Base-by-base conservation (phyloP, 1,140 invertebrate species). In the Bradynema listronoti region DNA sequence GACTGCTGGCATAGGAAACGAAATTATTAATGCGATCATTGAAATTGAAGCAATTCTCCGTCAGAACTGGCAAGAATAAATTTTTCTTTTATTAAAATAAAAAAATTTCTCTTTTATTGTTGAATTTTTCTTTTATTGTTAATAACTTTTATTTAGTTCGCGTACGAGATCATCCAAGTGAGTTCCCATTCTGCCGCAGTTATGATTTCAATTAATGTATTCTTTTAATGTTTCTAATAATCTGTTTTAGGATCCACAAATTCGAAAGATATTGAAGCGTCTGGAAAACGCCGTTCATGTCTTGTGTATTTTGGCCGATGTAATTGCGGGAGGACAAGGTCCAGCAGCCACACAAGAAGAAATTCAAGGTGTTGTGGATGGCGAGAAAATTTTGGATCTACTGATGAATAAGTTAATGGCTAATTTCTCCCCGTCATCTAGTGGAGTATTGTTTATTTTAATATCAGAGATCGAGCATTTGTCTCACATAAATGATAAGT, bases 251-350 rank as follows among this genome's bases (percentile, higher is more conserved):
- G 22, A 47, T 47, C 46, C 46, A n/a, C 9, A 47, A 47, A 47
- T 9, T 9, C 9, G 9, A 47, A 47, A 47, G 25, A 47, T 47
- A 24, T 22, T 47, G 46, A 47, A 47, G 46, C 46, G 46, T 47
- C 19, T 47, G 46, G 46, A 47, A 47, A 47, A 47, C 46, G 25
- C 46, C 46, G 46, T 47, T 24, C 46, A 47, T 47, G 46, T 47
- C 46, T 47, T 47, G 46, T 47, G 46, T 24, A 47, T 47, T 47
- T 47, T 47, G 25, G 46, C 46, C 11, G 46, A 47, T 24, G 25
- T 22, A 47, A 47, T 47, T 47, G 46, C 46, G 25, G 46, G 46
- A 47, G 46, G 46, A 47, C 46, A 47, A 47, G 46, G 46, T 47
- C 46, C 46, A 47, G 46, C 22, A n/a, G 46, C 25, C 46, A 47